Percentiles rank a stretch among this genome's conserved stretches.
Evolutionary conservation across 2,113 vertebrate genomes (phyloP).

Genomic region (Diadophis punctatus): DNA sequence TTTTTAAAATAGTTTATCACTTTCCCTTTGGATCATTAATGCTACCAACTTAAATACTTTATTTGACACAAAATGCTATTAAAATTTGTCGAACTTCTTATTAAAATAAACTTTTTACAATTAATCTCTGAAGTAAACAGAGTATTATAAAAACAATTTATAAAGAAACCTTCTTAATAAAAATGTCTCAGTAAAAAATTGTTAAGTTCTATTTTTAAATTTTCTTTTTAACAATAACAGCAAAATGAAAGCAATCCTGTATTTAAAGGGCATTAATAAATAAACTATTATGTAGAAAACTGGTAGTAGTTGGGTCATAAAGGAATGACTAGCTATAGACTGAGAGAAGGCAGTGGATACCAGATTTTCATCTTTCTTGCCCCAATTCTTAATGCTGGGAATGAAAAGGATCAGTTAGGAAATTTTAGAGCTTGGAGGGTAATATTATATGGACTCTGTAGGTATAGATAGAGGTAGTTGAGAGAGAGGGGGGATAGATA

Average conservation of each 20-base stretch:
- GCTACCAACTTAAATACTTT: neutral
- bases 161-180: fast-evolving
- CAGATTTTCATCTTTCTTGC: neutral
- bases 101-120: neutral
- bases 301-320: neutral
- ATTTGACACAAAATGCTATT: conserved; percentile 20
- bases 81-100: neutral
- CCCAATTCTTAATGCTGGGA: neutral
- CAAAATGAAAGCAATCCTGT: neutral
- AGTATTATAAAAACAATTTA: neutral
- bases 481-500: too few species aligned
- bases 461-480: neutral
- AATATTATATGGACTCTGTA: neutral
- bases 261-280: neutral
- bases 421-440: neutral
- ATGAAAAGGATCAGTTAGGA: neutral
- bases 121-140: neutral
- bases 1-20: conserved; percentile 34
- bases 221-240: neutral
- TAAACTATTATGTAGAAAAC: neutral
- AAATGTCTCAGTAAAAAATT: neutral
- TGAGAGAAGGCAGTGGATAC: neutral
- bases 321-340: neutral
- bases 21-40: neutral
- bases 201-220: neutral